These are phyloP conservation scores for Lacanobia oleracea DNA, from an alignment of 2,888 invertebrate species.

Conservation along the genomic window DNA sequence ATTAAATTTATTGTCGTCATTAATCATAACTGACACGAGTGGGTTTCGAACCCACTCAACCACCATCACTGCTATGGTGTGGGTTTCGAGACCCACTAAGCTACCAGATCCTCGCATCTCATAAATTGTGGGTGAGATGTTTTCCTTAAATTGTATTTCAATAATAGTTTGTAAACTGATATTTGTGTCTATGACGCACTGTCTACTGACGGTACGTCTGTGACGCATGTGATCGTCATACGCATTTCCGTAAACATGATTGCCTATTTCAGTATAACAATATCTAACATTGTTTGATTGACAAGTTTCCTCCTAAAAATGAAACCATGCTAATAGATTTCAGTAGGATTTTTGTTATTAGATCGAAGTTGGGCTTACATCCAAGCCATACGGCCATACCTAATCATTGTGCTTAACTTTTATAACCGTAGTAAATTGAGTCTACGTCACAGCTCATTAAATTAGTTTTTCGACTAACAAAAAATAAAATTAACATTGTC, in stretches of 20 bases:
- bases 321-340: neutral
- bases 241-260: neutral
- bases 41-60: neutral
- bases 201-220: neutral
- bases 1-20: too few relatives aligned
- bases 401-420: neutral
- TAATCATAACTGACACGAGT: neutral
- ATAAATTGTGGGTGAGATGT: neutral
- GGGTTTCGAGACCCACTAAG: neutral
- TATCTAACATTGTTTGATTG: neutral
- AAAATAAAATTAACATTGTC: neutral
- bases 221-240: neutral
- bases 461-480: neutral
- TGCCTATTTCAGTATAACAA: neutral
- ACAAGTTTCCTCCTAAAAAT: neutral
- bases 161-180: neutral
- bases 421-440: neutral
- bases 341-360: neutral
- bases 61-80: neutral
- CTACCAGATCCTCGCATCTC: neutral
- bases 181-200: slow-evolving; percentile 10
- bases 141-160: neutral
- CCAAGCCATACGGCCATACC: too few relatives aligned
- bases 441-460: too few relatives aligned
- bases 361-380: neutral